Evolutionary conservation across 1,140 invertebrate genomes (phyloP).

Genomic region (Dendroctonus valens): DNA sequence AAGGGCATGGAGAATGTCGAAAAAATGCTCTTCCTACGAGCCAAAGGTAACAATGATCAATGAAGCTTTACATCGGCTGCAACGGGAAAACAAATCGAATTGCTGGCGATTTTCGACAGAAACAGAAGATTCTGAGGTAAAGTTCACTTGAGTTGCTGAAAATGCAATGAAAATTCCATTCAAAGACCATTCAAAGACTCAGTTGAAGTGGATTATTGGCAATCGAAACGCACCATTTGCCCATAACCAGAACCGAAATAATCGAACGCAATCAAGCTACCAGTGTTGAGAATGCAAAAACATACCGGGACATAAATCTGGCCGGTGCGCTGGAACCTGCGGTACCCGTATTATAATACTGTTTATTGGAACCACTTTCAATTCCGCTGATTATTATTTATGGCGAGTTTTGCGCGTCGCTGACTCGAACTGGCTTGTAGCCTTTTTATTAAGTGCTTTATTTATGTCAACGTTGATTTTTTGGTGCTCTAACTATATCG

Average conservation of each 20-base stretch:
- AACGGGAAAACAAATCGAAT: constrained; percentile 2
- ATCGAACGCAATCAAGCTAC: constrained; percentile 29
- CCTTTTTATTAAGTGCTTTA: constrained; percentile 17
- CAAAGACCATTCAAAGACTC: no score
- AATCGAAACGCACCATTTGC: background rate
- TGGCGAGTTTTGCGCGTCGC: constrained; percentile 31
- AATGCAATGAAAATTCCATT: no score
- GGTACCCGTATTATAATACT: constrained; percentile 32
- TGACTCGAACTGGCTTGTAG: constrained; percentile 22
- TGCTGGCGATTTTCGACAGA: background rate
- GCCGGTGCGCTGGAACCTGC: constrained; percentile 21
- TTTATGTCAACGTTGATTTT: constrained; percentile 20
- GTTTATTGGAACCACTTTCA: constrained; percentile 35
- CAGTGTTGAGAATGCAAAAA: constrained; percentile 30
- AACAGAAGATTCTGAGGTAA: no score
- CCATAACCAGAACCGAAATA: constrained; percentile 18
- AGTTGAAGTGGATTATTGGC: no score
- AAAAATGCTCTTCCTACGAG: constrained; percentile 25
- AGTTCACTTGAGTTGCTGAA: no score
- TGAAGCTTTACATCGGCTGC: constrained; percentile 9
- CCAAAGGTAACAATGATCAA: constrained; percentile 24
- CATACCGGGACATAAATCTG: constrained; percentile 28
- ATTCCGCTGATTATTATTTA: constrained; percentile 35
- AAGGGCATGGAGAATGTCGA: constrained; percentile 26
- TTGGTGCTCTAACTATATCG: constrained; percentile 1